Percentiles rank a stretch among this genome's conserved stretches.
Conservation (phyloP, 1,140 invertebrate genomes). For the Camponotus pennsylvanicus region DNA sequence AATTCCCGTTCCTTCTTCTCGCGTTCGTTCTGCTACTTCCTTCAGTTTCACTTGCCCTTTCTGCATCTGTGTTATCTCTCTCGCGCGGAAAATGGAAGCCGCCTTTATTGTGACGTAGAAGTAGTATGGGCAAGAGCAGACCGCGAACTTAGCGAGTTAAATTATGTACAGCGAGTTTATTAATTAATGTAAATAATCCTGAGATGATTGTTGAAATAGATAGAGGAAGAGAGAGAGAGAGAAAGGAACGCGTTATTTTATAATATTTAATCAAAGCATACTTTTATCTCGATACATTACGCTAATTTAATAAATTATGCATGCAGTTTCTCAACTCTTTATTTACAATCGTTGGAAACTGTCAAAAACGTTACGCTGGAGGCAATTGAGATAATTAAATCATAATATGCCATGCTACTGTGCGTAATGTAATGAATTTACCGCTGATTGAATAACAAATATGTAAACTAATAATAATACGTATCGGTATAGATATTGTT, state of each 20-base stretch:
- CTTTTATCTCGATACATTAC: not conserved
- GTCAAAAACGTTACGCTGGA: slow-evolving; percentile 6
- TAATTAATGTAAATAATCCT: slow-evolving; percentile 44
- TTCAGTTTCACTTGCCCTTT: slow-evolving; percentile 58
- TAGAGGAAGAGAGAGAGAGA: too few species aligned
- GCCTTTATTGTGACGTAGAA: slow-evolving; percentile 34
- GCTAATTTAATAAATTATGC: slow-evolving; percentile 36
- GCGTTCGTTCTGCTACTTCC: not conserved
- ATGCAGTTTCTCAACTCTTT: not conserved
- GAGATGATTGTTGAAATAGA: not conserved
- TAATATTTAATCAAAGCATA: not conserved
- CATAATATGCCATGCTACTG: not conserved
- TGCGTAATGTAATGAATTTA: not conserved
- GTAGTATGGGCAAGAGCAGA: not conserved
- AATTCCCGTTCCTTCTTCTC: slow-evolving; percentile 37
- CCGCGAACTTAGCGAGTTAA: not conserved
- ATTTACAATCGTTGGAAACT: slow-evolving; percentile 12
- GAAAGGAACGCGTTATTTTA: too few species aligned
- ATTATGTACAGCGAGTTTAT: not conserved
- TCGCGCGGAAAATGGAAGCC: slow-evolving; percentile 51
- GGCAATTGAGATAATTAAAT: slow-evolving; percentile 41
- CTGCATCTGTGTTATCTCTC: slow-evolving; percentile 35
- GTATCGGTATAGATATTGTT: not conserved
- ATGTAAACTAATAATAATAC: slow-evolving; percentile 29
- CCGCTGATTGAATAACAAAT: not conserved